Base-by-base conservation (phyloP, 2,888 invertebrate species). In the Spisula solida region DNA sequence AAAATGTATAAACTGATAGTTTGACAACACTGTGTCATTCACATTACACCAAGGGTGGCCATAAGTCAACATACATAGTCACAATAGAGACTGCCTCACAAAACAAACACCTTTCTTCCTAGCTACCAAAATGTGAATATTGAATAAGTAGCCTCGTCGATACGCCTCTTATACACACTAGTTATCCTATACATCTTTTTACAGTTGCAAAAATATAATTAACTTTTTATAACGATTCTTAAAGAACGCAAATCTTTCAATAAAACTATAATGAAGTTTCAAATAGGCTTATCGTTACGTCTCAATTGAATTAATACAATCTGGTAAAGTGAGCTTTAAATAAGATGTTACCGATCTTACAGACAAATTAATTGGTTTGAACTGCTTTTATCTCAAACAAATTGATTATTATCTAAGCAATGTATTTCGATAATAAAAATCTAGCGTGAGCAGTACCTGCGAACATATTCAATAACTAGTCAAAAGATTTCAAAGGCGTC, bases 351-450 rank as follows among this genome's bases (percentile, higher is more conserved):
- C 88, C 81, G 51, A 18, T n/a, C 60, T 47, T 47, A 16, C 60
- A 84, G 81, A 70, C 75, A 81, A 75, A 91, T 92, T 90, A 89
- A 92, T 92, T 90, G 92, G 89, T 90, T 89, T 78, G 82, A 88
- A 88, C 90, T 75, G 90, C 90, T 92, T 82, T 70, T 86, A 82
- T 80, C 81, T 60, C 47, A 79, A 34, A 80, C 75, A 85, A 88
- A 89, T 82, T 82, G 86, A 89, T 86, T 75, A 82, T 90, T 90
- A 92, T 91, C 89, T 82, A 18, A 47, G 48, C 47, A n/a, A 31
- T 48, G 86, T 79, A 88, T 88, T 83, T 56, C 31, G 82, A 81
- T 85, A 78, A 83, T 80, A 55, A 79, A n/a, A 56, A 80, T 48
- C 31, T 48, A 66, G 25, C 60, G 66, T 60, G 25, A 80, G 25